A percentile compares a stretch with the other conserved stretches of the same genome.
Evolutionary conservation across 2,797 vertebrate species (phyloP).

Genomic region (Anguilla anguilla): DNA sequence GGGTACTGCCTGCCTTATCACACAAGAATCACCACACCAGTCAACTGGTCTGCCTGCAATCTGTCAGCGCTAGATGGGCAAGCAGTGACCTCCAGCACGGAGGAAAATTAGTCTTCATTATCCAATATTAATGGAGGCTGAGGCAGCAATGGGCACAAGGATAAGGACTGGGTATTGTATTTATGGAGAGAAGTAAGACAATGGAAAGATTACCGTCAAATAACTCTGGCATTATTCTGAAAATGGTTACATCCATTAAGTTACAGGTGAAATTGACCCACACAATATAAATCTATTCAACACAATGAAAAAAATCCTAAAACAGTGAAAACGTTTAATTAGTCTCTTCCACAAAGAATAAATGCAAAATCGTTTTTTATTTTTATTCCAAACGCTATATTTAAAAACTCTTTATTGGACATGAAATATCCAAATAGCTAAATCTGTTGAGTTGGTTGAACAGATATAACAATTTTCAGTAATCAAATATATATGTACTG

Average conservation of each 20-base stretch:
- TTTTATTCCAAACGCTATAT: too few relatives aligned
- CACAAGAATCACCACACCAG: background rate
- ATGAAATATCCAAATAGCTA: too few relatives aligned
- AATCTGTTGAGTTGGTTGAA: background rate
- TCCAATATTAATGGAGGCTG: background rate
- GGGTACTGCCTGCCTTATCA: background rate
- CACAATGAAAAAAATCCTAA: background rate
- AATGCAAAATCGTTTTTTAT: background rate
- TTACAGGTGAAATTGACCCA: background rate
- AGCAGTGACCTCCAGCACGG: background rate
- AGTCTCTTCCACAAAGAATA: background rate
- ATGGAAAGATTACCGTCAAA: background rate
- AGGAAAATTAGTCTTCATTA: background rate
- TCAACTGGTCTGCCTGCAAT: background rate
- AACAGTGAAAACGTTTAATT: background rate
- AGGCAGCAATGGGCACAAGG: background rate
- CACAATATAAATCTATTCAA: background rate
- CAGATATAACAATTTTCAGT: background rate
- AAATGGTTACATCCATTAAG: background rate
- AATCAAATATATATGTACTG: background rate
- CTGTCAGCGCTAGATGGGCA: background rate
- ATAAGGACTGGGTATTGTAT: background rate
- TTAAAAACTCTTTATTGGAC: too few relatives aligned
- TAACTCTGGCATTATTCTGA: background rate
- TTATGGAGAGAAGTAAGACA: background rate